Conservation (phyloP, 2,888 invertebrate genomes). For the Malthinus flaveolus region DNA sequence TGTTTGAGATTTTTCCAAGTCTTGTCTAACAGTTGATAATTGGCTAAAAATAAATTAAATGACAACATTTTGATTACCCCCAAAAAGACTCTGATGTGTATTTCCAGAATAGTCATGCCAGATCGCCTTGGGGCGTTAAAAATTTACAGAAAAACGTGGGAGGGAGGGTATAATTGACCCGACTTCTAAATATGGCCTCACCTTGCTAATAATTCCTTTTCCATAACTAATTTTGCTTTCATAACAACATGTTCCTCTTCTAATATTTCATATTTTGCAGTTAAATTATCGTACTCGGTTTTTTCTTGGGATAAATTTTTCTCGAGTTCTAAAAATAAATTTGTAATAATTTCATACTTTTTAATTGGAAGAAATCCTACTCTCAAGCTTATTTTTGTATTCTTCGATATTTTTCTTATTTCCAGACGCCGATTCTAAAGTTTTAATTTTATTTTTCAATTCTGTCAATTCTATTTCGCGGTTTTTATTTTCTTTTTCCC, state of each 20-base stretch:
- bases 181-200: slow-evolving; percentile 44
- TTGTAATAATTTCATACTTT: slow-evolving; percentile 7
- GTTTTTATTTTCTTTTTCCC: slow-evolving; percentile 76
- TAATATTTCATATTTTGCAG: slow-evolving; percentile 78
- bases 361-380: slow-evolving; percentile 56
- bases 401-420: slow-evolving; percentile 69
- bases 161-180: background rate
- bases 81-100: too few relatives aligned
- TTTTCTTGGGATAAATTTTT: slow-evolving; percentile 67
- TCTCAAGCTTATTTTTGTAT: slow-evolving; percentile 68
- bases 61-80: slow-evolving; percentile 5
- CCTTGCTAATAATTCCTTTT: slow-evolving; percentile 79
- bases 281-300: slow-evolving; percentile 78
- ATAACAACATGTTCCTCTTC: slow-evolving; percentile 84
- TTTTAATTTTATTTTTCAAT: slow-evolving; percentile 73
- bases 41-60: slow-evolving; percentile 57
- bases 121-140: too few relatives aligned
- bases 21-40: slow-evolving; percentile 63
- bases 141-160: background rate
- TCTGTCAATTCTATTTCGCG: slow-evolving; percentile 77
- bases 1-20: slow-evolving; percentile 62
- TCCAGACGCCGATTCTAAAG: slow-evolving; percentile 65
- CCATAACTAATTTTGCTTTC: slow-evolving; percentile 78
- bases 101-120: too few relatives aligned
- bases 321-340: slow-evolving; percentile 64